A percentile compares a stretch with the other conserved stretches of the same genome.
Evolutionary conservation across 1,140 invertebrate genomes (phyloP).

Genomic region (Dreissena rostriformis): DNA sequence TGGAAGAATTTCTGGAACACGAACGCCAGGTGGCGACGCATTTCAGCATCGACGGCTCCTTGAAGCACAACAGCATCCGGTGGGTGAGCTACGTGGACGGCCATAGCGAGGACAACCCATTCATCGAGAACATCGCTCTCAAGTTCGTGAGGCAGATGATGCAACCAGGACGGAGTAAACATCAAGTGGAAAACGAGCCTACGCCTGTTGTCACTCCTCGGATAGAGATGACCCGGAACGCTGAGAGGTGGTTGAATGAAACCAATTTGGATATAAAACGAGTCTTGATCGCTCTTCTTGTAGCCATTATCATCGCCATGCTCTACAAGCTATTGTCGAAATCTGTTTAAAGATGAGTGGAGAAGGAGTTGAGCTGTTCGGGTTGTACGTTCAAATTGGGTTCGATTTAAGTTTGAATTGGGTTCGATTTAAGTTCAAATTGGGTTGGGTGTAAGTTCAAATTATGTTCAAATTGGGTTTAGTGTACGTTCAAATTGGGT

Average conservation of each 20-base stretch:
- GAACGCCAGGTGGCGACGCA: background rate
- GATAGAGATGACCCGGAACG: too few species aligned
- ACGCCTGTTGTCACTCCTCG: too few species aligned
- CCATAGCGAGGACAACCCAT: background rate
- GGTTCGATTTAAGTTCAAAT: too few species aligned
- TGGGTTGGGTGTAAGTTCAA: too few species aligned
- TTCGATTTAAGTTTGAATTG: too few species aligned
- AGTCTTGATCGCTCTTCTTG: background rate
- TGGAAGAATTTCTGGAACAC: background rate
- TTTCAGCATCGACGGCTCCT: constrained; percentile 20
- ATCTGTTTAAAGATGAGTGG: constrained; percentile 5
- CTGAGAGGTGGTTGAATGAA: too few species aligned
- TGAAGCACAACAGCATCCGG: constrained; percentile 9
- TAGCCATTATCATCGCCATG: background rate
- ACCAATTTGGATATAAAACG: too few species aligned
- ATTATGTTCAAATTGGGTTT: too few species aligned
- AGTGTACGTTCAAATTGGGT: too few species aligned
- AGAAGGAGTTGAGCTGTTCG: too few species aligned
- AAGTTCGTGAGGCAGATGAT: constrained; percentile 28
- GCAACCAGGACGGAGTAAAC: constrained; percentile 1
- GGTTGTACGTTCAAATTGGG: too few species aligned
- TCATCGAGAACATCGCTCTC: constrained; percentile 20
- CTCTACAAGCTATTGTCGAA: constrained; percentile 11
- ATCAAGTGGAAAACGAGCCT: background rate
- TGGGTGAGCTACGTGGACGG: constrained; percentile 30